phyloP scores from a whole-genome alignment of 2,888 invertebrate genomes.

The Neria commutata region DNA sequence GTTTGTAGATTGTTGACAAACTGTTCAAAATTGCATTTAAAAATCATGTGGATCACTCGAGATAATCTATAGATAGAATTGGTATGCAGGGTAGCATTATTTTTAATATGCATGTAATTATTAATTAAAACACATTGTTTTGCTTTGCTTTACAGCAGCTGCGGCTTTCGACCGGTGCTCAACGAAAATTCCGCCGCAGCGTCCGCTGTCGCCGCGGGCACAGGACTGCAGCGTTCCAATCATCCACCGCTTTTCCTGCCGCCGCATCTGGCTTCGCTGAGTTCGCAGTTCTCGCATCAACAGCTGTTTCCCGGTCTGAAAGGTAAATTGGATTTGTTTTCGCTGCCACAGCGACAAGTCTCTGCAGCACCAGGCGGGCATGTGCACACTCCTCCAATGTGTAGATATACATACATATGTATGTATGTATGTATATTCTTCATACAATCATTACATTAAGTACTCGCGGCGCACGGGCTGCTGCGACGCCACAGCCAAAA shows the following conservation, averaged over 20 bases:
- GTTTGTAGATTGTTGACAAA: too few relatives aligned
- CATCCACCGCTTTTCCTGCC: slow-evolving; percentile 85
- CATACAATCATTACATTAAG: not conserved
- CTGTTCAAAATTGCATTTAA: too few relatives aligned
- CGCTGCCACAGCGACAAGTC: too few relatives aligned
- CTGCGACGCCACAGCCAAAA: too few relatives aligned
- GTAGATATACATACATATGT: not conserved
- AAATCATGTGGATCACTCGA: too few relatives aligned
- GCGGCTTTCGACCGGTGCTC: slow-evolving; percentile 68
- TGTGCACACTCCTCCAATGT: too few relatives aligned
- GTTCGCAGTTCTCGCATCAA: slow-evolving; percentile 80
- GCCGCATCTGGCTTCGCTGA: slow-evolving; percentile 75
- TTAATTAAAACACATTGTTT: too few relatives aligned
- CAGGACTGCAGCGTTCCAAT: slow-evolving; percentile 63
- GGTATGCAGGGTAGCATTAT: too few relatives aligned
- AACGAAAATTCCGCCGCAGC: slow-evolving; percentile 61
- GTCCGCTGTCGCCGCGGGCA: slow-evolving; percentile 19
- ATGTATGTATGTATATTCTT: not conserved
- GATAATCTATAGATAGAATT: too few relatives aligned
- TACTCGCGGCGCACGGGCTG: too few relatives aligned
- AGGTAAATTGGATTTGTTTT: slow-evolving; percentile 68
- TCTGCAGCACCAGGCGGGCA: too few relatives aligned
- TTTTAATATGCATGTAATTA: too few relatives aligned
- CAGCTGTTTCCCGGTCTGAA: slow-evolving; percentile 81
- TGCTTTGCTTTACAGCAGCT: slow-evolving; percentile 66